Evolutionary conservation across 2,888 invertebrate species (phyloP).

Genomic region (Limenitis arthemis): DNA sequence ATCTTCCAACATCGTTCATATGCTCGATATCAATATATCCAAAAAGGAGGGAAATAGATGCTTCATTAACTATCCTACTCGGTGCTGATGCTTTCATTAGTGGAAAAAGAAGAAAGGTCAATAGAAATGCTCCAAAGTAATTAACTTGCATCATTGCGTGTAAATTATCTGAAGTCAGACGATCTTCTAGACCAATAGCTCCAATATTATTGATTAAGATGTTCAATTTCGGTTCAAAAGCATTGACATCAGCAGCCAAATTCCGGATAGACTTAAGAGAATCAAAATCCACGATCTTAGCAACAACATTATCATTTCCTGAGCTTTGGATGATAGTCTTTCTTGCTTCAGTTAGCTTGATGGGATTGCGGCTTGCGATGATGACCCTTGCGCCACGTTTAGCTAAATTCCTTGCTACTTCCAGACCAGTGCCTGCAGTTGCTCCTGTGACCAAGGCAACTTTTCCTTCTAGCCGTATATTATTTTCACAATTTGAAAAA

Average conservation of each 20-base stretch:
- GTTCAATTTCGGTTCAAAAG: conserved; percentile 59
- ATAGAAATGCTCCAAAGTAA: conserved; percentile 47
- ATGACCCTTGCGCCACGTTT: conserved; percentile 70
- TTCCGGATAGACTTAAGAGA: conserved; percentile 66
- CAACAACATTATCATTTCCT: conserved; percentile 35
- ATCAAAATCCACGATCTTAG: conserved; percentile 60
- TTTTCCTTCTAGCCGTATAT: conserved; percentile 41
- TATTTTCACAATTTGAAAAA: conserved; percentile 40
- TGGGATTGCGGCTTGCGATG: conserved; percentile 63
- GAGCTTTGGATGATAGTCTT: conserved; percentile 34
- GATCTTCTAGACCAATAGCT: conserved; percentile 45
- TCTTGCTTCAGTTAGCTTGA: conserved; percentile 36
- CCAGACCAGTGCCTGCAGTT: conserved; percentile 47
- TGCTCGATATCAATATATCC: conserved; percentile 79
- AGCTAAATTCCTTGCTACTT: conserved; percentile 54
- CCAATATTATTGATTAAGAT: conserved; percentile 65
- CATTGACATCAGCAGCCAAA: conserved; percentile 70
- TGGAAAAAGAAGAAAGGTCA: conserved; percentile 48
- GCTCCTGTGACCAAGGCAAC: conserved; percentile 56
- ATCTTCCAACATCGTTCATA: conserved; percentile 77
- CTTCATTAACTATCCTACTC: conserved; percentile 46
- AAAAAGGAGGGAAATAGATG: conserved; percentile 75
- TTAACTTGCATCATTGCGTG: conserved; percentile 75
- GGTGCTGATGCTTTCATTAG: conserved; percentile 43
- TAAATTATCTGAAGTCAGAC: conserved; percentile 71